These are phyloP conservation scores for Anodontia alba DNA, from an alignment of 2,888 invertebrate species.

Conservation along the genomic window DNA sequence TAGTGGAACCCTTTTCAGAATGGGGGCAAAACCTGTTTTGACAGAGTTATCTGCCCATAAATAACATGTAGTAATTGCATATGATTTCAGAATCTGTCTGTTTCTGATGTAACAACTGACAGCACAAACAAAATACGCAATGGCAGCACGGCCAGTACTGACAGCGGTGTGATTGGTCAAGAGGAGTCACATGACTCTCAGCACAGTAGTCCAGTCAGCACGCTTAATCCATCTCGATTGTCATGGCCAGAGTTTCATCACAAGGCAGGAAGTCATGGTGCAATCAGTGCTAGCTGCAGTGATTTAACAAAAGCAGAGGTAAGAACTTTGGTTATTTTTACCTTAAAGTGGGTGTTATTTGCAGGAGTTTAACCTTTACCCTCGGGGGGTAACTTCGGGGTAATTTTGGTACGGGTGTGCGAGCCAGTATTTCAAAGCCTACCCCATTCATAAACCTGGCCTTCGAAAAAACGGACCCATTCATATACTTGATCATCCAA, in stretches of 20 bases:
- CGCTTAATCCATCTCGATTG: conserved; percentile 40
- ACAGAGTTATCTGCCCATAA: no score
- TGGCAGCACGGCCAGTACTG: conserved; percentile 72
- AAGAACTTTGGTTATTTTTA: not conserved
- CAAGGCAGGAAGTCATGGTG: not conserved
- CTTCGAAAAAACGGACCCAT: no score
- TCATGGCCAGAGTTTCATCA: conserved; percentile 27
- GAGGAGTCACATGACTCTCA: conserved; percentile 65
- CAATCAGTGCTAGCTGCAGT: conserved; percentile 49
- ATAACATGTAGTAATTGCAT: no score
- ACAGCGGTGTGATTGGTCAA: conserved; percentile 76
- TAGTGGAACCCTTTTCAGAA: no score
- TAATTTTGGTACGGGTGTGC: no score
- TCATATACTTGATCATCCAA: no score
- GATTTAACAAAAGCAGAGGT: conserved; percentile 26
- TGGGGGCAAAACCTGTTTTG: no score
- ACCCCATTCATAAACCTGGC: no score
- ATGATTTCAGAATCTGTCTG: not conserved
- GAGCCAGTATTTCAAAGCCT: no score
- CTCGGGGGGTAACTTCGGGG: no score
- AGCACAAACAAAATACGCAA: conserved; percentile 27
- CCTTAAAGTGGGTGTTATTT: no score
- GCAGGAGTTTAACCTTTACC: no score
- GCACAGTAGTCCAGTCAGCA: conserved; percentile 66
- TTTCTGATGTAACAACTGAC: conserved; percentile 13